These are phyloP conservation scores for Ecliptopera silaceata DNA, from an alignment of 2,888 invertebrate species.

Conservation along the genomic window DNA sequence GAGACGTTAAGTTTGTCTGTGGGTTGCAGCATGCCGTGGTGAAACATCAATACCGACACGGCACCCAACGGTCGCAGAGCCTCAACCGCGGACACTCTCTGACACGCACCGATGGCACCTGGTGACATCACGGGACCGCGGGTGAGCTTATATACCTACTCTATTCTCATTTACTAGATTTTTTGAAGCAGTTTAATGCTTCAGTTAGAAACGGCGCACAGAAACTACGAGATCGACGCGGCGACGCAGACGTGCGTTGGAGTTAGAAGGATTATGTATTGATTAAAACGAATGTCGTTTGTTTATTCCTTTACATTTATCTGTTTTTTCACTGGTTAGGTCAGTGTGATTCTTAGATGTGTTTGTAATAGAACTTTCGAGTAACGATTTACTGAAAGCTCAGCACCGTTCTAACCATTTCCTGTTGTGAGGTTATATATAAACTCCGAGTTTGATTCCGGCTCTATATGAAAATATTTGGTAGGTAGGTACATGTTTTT, in stretches of 20 bases:
- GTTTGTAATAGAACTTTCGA: background rate
- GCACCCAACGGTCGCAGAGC: constrained; percentile 88
- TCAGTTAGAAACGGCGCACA: too few species aligned
- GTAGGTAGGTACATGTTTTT: too few species aligned
- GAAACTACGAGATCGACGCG: too few species aligned
- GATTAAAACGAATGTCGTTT: too few species aligned
- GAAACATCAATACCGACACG: constrained; percentile 85
- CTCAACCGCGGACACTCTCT: constrained; percentile 88
- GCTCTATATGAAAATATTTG: too few species aligned
- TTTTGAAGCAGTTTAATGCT: too few species aligned
- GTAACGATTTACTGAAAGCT: background rate
- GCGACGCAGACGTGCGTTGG: too few species aligned
- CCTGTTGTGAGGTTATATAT: background rate
- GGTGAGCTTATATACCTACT: constrained; percentile 66
- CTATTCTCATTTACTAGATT: background rate
- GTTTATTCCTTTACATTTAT: too few species aligned
- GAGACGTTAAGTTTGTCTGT: constrained; percentile 28
- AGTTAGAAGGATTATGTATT: too few species aligned
- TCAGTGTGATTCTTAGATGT: background rate
- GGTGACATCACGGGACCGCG: constrained; percentile 91
- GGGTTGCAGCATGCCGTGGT: constrained; percentile 84
- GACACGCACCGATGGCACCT: constrained; percentile 88
- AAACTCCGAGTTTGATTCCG: background rate
- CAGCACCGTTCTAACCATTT: background rate
- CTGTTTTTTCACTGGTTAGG: background rate